These are phyloP conservation scores for Adineta ricciae DNA, from an alignment of 2,888 invertebrate genomes.

Conservation along the genomic window DNA sequence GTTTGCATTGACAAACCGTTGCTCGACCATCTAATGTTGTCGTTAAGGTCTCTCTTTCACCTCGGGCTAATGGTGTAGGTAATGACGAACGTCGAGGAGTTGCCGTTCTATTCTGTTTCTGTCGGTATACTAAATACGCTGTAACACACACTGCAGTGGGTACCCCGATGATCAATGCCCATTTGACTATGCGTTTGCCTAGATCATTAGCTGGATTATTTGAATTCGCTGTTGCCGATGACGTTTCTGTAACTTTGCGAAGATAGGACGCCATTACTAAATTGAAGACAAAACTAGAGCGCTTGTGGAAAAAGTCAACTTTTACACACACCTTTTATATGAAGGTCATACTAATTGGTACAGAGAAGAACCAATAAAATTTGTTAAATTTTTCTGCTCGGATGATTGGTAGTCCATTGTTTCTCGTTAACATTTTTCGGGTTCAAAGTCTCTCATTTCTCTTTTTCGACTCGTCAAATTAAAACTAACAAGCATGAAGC, in stretches of 20 bases:
- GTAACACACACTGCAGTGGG: slow-evolving; percentile 25
- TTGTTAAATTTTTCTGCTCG: background rate
- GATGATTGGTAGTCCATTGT: background rate
- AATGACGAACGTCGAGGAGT: background rate
- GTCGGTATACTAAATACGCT: slow-evolving; percentile 24
- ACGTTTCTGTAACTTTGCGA: background rate
- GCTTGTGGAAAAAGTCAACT: background rate
- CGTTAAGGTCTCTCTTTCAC: background rate
- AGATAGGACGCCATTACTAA: background rate
- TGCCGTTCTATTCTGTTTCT: background rate
- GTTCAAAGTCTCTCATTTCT: background rate
- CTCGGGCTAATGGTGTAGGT: background rate
- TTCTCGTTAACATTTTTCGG: background rate
- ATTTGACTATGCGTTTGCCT: background rate
- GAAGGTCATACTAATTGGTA: background rate
- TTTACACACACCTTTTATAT: background rate
- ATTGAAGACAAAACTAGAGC: background rate
- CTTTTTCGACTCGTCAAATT: background rate
- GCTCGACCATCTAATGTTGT: background rate
- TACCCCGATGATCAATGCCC: slow-evolving; percentile 24
- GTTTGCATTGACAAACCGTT: background rate
- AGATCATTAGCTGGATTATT: background rate
- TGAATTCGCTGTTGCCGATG: background rate
- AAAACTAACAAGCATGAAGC: background rate
- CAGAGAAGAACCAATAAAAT: background rate